These are phyloP conservation scores for Ardeotis arabs DNA, from an alignment of 2,113 vertebrate species.

Conservation along the genomic window DNA sequence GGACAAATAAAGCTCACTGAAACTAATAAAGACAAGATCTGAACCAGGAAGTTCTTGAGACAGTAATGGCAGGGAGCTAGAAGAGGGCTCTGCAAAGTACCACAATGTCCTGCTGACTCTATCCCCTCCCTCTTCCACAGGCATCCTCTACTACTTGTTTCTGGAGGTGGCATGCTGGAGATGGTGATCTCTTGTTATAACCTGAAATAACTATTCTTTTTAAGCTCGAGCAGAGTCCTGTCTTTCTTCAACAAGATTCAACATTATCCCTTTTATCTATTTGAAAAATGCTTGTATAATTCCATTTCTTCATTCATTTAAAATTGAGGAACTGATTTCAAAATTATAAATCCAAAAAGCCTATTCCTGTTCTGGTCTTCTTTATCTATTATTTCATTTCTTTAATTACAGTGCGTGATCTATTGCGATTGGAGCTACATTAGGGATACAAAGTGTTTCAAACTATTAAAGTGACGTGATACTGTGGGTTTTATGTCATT, in stretches of 20 bases:
- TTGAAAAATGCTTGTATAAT: not conserved
- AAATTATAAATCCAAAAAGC: slow-evolving; percentile 24
- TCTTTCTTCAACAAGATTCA: not conserved
- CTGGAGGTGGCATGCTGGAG: not conserved
- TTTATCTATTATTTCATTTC: slow-evolving; percentile 5
- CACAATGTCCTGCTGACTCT: not conserved
- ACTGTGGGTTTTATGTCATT: not conserved
- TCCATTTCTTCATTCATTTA: slow-evolving; percentile 9
- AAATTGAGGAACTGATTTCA: slow-evolving; percentile 6
- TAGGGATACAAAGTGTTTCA: slow-evolving; percentile 5
- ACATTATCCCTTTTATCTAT: not conserved
- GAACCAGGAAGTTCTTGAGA: not conserved
- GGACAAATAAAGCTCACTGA: not conserved
- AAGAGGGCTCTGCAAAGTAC: not conserved
- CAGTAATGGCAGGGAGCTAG: not conserved
- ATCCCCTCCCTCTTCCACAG: not conserved
- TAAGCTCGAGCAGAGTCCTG: not conserved
- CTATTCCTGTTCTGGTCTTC: not conserved
- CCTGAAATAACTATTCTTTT: not conserved
- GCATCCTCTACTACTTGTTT: not conserved
- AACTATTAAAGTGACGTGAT: not conserved
- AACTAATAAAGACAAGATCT: not conserved
- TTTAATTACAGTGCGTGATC: slow-evolving; percentile 24
- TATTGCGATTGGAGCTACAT: slow-evolving; percentile 7
- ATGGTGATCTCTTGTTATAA: not conserved